Conservation (phyloP, 2,797 vertebrate species). For the Podarcis siculus region DNA sequence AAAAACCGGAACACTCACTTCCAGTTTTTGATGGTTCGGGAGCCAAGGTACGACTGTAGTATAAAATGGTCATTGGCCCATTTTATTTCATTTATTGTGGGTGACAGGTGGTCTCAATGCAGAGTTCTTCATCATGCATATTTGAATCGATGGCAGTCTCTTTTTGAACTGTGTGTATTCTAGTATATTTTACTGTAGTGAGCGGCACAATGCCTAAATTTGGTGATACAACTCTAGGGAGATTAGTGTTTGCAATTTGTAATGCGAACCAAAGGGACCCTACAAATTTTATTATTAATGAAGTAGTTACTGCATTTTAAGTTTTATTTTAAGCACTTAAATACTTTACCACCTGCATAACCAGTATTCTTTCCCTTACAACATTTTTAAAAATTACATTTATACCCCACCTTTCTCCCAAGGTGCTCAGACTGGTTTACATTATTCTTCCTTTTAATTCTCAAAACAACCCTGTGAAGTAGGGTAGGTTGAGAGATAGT, state of each 20-base stretch:
- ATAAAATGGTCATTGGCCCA: not conserved
- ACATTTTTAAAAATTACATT: no score
- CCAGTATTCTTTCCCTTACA: not conserved
- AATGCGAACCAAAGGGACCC: not conserved
- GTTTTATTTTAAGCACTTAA: not conserved
- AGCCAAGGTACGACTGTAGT: not conserved
- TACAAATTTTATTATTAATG: not conserved
- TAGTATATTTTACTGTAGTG: not conserved
- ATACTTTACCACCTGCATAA: not conserved
- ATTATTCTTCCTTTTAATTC: no score
- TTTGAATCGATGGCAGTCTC: not conserved
- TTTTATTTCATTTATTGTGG: not conserved
- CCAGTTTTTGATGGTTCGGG: no score
- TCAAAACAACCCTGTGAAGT: no score
- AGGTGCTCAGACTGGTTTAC: no score
- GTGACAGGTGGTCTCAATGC: not conserved
- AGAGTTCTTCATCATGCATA: not conserved
- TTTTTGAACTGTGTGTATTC: not conserved
- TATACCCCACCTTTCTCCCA: no score
- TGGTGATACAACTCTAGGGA: not conserved
- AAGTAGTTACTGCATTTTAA: not conserved
- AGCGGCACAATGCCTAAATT: not conserved
- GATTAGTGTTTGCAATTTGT: not conserved
- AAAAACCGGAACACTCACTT: no score
- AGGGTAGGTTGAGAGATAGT: no score